Evolutionary conservation across 2,113 vertebrate species (phyloP).

Genomic region (Ellobius talpinus): DNA sequence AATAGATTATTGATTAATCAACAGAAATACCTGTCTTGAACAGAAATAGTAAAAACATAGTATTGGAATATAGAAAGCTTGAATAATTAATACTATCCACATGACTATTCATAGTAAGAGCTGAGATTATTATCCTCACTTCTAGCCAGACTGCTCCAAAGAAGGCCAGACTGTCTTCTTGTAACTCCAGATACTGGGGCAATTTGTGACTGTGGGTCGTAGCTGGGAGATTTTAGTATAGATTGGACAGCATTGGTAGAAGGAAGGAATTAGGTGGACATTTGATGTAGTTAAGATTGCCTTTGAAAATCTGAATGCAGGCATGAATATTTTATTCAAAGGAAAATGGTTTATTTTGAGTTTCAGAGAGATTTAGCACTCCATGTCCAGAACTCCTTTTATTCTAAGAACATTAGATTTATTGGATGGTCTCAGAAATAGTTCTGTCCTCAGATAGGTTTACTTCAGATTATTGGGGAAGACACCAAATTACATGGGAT

Average conservation of each 20-base stretch:
- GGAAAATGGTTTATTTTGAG: slow-evolving; percentile 23
- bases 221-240: neutral
- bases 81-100: neutral
- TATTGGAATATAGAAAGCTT: neutral
- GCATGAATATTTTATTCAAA: neutral
- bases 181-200: neutral
- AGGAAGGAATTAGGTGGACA: neutral
- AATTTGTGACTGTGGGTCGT: neutral
- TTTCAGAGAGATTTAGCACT: neutral
- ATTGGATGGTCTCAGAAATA: neutral
- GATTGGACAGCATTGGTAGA: neutral
- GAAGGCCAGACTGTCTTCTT: neutral
- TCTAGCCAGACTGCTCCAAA: neutral
- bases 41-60: neutral
- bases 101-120: neutral
- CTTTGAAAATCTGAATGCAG: neutral
- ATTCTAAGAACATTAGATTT: slow-evolving; percentile 10
- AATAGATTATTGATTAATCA: neutral
- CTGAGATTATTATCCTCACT: neutral
- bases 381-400: neutral
- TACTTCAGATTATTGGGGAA: neutral
- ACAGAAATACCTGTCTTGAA: neutral
- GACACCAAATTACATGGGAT: neutral
- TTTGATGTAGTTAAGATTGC: neutral
- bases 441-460: neutral